Evolutionary conservation across 1,140 invertebrate genomes (phyloP).

Genomic region (Dreissena rostriformis): DNA sequence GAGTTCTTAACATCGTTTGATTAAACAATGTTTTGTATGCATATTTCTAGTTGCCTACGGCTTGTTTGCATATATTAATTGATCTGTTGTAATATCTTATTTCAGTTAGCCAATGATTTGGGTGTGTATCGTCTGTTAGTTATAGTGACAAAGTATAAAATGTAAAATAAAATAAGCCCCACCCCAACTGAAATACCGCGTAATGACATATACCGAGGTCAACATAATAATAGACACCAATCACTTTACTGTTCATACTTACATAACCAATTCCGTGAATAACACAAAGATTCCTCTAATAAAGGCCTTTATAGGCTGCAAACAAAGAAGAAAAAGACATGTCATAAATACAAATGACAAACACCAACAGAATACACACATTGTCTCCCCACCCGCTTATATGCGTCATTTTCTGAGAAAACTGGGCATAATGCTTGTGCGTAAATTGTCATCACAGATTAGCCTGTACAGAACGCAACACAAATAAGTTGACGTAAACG

Average conservation of each 20-base stretch:
- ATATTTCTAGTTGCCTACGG: too few species aligned
- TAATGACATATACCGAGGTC: too few species aligned
- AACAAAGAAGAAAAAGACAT: background rate
- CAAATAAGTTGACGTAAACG: too few species aligned
- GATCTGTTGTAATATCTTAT: background rate
- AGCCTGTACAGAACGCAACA: too few species aligned
- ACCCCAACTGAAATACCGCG: background rate
- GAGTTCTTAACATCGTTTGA: too few species aligned
- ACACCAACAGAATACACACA: too few species aligned
- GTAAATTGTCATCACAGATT: too few species aligned
- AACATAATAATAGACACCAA: background rate
- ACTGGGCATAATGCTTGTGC: too few species aligned
- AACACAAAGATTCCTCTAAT: constrained; percentile 18
- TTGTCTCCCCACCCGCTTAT: too few species aligned
- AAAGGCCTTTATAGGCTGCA: constrained; percentile 41
- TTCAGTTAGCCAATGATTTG: background rate
- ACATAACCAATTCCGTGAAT: constrained; percentile 34
- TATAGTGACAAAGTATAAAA: background rate
- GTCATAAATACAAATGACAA: background rate
- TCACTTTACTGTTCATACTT: constrained; percentile 1
- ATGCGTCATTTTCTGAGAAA: too few species aligned
- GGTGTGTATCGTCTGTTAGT: background rate
- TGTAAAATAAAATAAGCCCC: background rate
- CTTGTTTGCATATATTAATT: too few species aligned
- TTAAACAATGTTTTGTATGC: too few species aligned